phyloP scores from a whole-genome alignment of 2,888 invertebrate genomes.

The Phoronis australis region DNA sequence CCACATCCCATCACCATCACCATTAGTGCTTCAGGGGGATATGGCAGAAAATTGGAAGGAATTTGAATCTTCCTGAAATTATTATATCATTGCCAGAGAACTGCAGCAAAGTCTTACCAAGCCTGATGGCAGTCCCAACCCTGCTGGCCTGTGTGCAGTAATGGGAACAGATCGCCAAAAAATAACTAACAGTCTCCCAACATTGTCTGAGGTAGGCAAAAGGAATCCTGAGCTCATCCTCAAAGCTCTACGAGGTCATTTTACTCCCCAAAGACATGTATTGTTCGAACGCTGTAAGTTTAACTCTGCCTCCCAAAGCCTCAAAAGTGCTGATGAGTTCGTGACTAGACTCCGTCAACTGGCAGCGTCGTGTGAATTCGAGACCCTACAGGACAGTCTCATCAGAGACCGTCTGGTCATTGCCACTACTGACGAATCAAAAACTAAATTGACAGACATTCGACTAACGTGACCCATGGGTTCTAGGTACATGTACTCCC shows the following conservation, averaged over 20 bases:
- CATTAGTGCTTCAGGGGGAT: too few species aligned
- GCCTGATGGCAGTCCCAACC: too few species aligned
- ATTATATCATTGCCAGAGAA: too few species aligned
- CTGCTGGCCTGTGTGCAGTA: neutral
- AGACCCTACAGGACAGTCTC: neutral
- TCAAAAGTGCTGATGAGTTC: slow-evolving; percentile 3
- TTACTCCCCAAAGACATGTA: neutral
- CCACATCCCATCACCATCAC: too few species aligned
- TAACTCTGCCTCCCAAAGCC: neutral
- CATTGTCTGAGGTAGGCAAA: neutral
- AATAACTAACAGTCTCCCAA: neutral
- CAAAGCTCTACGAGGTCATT: neutral
- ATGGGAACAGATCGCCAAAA: neutral
- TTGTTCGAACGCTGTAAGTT: neutral
- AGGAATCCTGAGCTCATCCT: neutral
- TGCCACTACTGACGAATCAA: neutral
- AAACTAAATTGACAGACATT: too few species aligned
- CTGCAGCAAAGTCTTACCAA: too few species aligned
- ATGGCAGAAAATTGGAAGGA: too few species aligned
- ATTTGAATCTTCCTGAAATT: too few species aligned
- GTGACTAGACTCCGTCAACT: slow-evolving; percentile 2
- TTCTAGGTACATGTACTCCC: too few species aligned
- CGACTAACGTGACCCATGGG: too few species aligned
- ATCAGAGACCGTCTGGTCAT: slow-evolving; percentile 7
- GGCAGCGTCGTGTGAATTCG: slow-evolving; percentile 6